Conservation (phyloP, 2,113 vertebrate species). For the Madoqua kirkii region DNA sequence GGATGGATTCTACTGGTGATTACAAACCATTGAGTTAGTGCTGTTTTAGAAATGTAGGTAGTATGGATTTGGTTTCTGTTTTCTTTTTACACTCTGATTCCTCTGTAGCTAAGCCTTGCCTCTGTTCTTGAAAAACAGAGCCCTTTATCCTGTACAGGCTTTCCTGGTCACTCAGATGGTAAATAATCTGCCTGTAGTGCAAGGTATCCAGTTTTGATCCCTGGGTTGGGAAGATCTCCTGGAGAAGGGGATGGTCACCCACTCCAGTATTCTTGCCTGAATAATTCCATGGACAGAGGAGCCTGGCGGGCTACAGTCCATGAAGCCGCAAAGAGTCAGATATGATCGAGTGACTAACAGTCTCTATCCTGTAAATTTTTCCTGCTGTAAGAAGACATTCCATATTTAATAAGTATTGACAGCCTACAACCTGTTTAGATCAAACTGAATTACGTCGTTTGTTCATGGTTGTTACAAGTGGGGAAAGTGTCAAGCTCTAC, state of each 20-base stretch:
- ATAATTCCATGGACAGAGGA: neutral
- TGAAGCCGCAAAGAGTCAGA: neutral
- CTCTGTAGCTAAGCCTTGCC: neutral
- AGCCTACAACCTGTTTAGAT: neutral
- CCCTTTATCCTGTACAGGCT: neutral
- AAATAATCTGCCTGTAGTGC: neutral
- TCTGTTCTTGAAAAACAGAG: neutral
- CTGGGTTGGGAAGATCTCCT: neutral
- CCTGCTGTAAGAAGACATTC: neutral
- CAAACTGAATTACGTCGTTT: accelerated
- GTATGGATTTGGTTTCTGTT: neutral
- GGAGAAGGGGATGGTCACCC: neutral
- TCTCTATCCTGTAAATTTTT: neutral
- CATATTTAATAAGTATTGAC: neutral
- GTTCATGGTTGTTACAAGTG: neutral
- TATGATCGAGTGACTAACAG: neutral
- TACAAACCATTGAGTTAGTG: neutral
- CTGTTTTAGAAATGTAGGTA: neutral
- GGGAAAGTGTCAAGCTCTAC: neutral
- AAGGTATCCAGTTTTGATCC: neutral
- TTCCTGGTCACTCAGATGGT: neutral
- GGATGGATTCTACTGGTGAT: neutral
- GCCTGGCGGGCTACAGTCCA: neutral
- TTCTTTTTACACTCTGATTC: neutral
- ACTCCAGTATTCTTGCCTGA: neutral